phyloP scores from a whole-genome alignment of 1,140 invertebrate genomes.

The Brevipalpus yothersi region DNA sequence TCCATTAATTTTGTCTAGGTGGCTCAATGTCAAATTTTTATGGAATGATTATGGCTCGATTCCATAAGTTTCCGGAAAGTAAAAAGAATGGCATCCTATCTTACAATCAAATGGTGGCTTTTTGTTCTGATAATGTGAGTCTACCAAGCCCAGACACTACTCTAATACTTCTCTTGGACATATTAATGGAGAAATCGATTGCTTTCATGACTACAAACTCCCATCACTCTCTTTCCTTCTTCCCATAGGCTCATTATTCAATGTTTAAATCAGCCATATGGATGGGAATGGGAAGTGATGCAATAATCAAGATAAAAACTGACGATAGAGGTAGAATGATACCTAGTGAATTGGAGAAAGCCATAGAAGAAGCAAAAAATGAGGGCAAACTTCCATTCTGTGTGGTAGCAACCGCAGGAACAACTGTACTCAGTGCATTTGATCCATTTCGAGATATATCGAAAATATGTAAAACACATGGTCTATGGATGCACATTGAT shows the following conservation, averaged over 20 bases:
- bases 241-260: constrained; percentile 63
- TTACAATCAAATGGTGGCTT: constrained; percentile 66
- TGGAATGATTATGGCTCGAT: constrained; percentile 73
- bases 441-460: constrained; percentile 56
- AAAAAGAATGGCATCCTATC: constrained; percentile 68
- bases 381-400: constrained; percentile 32
- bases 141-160: not conserved
- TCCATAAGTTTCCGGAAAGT: constrained; percentile 75
- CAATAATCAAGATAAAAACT: constrained; percentile 36
- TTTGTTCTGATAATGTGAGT: constrained; percentile 78
- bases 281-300: constrained; percentile 51
- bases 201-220: not conserved
- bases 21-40: constrained; percentile 94
- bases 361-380: constrained; percentile 24
- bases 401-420: constrained; percentile 43
- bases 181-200: constrained; percentile 7
- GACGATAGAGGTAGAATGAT: constrained; percentile 39
- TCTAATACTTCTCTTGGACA: not conserved
- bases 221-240: not conserved
- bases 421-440: constrained; percentile 46
- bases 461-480: not conserved
- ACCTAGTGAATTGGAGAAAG: constrained; percentile 27
- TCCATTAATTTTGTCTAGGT: constrained; percentile 18
- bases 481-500: constrained; percentile 26
- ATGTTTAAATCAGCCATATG: constrained; percentile 59